These are phyloP conservation scores for Camponotus pennsylvanicus DNA, from an alignment of 1,140 invertebrate genomes.

Conservation along the genomic window DNA sequence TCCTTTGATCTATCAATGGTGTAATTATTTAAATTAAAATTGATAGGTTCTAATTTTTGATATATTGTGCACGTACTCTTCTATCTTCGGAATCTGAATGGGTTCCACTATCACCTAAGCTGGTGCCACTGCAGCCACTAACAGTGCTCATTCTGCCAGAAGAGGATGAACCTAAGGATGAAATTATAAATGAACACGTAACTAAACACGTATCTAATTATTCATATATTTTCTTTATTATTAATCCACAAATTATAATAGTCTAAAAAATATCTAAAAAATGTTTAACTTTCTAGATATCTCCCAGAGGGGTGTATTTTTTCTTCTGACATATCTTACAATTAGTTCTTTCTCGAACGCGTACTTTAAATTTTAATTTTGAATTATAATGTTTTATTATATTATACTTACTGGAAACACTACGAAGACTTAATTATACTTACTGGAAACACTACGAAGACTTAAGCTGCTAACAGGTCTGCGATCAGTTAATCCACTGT, in stretches of 20 bases:
- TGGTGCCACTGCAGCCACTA: conserved; percentile 91
- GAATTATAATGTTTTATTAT: conserved; percentile 13
- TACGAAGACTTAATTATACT: conserved; percentile 88
- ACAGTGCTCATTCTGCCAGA: conserved; percentile 93
- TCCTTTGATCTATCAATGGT: background rate
- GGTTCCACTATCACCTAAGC: conserved; percentile 93
- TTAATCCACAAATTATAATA: background rate
- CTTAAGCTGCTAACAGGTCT: conserved; percentile 92
- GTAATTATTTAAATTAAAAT: background rate
- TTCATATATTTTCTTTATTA: background rate
- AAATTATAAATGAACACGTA: background rate
- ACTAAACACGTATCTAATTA: background rate
- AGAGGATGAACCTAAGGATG: conserved; percentile 89
- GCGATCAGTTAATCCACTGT: conserved; percentile 80
- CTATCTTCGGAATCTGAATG: conserved; percentile 94
- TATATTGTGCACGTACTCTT: conserved; percentile 84
- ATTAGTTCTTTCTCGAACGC: background rate
- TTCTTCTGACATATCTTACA: background rate
- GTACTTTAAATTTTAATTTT: background rate
- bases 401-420: conserved; percentile 88
- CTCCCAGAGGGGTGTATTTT: background rate
- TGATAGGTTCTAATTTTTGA: conserved; percentile 12
- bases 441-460: conserved; percentile 90
- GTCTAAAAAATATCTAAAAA: background rate
- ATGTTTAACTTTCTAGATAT: background rate